phyloP scores from a whole-genome alignment of 2,888 invertebrate genomes.

The Mantis religiosa region DNA sequence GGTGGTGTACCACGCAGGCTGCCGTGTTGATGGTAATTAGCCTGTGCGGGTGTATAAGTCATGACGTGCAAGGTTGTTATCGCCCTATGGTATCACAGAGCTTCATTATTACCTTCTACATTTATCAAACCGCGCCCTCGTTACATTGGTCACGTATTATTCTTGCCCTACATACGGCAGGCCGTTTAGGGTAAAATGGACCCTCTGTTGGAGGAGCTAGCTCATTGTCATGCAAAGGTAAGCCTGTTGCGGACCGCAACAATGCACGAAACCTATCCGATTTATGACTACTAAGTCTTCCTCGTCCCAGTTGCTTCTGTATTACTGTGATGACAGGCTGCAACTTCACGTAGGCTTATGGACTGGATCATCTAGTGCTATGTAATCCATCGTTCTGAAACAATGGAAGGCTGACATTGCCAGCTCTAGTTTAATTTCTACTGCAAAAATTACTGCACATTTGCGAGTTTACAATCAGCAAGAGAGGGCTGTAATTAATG shows the following conservation, averaged over 20 bases:
- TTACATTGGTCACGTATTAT: neutral
- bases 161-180: neutral
- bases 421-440: too few relatives aligned
- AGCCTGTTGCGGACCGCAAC: neutral
- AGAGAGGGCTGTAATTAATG: too few relatives aligned
- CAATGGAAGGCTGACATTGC: too few relatives aligned
- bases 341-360: too few relatives aligned
- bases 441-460: too few relatives aligned
- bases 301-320: neutral
- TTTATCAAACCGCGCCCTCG: slow-evolving; percentile 20
- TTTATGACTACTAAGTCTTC: neutral
- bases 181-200: neutral
- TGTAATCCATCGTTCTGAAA: too few relatives aligned
- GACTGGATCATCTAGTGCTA: too few relatives aligned
- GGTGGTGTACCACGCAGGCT: neutral
- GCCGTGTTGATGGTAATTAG: neutral
- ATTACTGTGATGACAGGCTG: too few relatives aligned
- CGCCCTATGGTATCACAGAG: slow-evolving; percentile 3
- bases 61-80: slow-evolving; percentile 7
- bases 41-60: neutral
- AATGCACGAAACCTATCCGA: neutral
- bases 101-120: slow-evolving; percentile 20
- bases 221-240: neutral
- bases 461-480: too few relatives aligned
- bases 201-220: neutral